Evolutionary conservation across 2,113 vertebrate genomes (phyloP).

Genomic region (Stegastes partitus): DNA sequence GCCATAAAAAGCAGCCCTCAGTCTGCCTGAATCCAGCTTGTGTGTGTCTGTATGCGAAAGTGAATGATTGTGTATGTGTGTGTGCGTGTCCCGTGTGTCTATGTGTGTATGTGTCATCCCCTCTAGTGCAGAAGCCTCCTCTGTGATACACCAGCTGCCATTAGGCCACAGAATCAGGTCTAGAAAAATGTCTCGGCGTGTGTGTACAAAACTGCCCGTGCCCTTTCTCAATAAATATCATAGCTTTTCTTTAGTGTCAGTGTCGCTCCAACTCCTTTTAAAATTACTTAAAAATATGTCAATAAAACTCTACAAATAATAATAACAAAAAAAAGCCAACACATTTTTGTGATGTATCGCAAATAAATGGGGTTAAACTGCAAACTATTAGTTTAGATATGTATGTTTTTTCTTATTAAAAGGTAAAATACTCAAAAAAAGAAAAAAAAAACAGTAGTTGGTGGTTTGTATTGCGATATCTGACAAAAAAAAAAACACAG

Average conservation of each 20-base stretch:
- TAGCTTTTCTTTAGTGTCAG: constrained; percentile 19
- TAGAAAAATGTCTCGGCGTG: constrained; percentile 26
- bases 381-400: not conserved
- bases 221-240: constrained; percentile 38
- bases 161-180: constrained; percentile 54
- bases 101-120: constrained; percentile 40
- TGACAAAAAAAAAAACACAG: not conserved
- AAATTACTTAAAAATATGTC: not conserved
- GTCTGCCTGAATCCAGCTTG: constrained; percentile 42
- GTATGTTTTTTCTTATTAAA: not conserved
- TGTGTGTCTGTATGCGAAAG: constrained; percentile 4
- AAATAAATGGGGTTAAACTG: not conserved
- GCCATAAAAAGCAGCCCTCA: constrained; percentile 75
- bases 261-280: constrained; percentile 7
- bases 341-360: not conserved
- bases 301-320: not conserved
- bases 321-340: not conserved
- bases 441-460: no score
- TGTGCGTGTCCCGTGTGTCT: constrained; percentile 30
- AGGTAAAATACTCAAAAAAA: not conserved
- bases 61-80: not conserved
- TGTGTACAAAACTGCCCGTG: constrained; percentile 8
- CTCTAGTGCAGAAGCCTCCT: constrained; percentile 49
- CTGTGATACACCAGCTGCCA: constrained; percentile 65
- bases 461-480: not conserved